Percentiles rank a stretch among this genome's conserved stretches.
Conservation (phyloP, 2,113 vertebrate genomes). For the Mobula birostris region DNA sequence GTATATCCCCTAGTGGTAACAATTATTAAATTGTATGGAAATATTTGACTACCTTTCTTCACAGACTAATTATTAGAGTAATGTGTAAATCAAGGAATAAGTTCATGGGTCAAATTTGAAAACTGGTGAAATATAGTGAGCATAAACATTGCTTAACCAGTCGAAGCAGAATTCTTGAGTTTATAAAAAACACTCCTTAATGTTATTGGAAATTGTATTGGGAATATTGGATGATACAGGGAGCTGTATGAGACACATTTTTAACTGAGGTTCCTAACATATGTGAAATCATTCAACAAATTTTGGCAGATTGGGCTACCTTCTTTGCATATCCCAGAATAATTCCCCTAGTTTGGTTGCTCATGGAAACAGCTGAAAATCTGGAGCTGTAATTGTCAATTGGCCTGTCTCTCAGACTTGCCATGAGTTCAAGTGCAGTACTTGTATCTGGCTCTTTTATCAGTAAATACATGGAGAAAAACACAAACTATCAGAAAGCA, state of each 20-base stretch:
- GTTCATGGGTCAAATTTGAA: not conserved
- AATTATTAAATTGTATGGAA: not conserved
- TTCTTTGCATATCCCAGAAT: constrained; percentile 9
- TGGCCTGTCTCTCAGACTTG: not conserved
- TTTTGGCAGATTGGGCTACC: not conserved
- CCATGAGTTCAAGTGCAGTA: not conserved
- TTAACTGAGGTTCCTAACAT: not conserved
- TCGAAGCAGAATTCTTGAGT: not conserved
- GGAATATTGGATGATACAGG: not conserved
- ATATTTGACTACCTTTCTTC: not conserved
- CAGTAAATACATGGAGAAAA: not conserved
- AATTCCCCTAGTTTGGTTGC: constrained; percentile 12
- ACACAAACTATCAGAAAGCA: not conserved
- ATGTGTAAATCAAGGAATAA: not conserved
- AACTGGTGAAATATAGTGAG: too few relatives aligned
- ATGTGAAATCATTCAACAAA: constrained; percentile 14
- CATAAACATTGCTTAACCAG: not conserved
- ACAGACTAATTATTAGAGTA: not conserved
- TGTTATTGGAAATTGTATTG: not conserved
- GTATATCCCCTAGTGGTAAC: not conserved
- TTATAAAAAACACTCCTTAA: not conserved
- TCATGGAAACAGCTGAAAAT: constrained; percentile 30
- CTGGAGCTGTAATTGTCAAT: not conserved
- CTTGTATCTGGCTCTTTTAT: not conserved
- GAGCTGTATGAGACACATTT: not conserved